Evolutionary conservation across 2,113 vertebrate species (phyloP).

Genomic region (Eptesicus fuscus): DNA sequence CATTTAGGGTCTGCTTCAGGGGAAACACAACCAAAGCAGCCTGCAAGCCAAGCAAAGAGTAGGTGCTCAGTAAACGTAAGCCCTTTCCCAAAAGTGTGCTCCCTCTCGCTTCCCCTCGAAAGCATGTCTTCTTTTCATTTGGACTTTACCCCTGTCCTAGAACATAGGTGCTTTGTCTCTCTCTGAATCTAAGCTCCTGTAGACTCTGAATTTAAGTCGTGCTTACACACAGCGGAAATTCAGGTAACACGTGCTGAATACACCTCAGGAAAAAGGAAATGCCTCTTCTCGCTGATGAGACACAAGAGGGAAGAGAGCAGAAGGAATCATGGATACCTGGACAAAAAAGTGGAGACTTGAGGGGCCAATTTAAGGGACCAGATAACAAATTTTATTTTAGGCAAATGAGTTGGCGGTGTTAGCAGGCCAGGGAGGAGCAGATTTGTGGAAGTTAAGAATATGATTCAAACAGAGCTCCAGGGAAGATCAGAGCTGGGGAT

Average conservation of each 20-base stretch:
- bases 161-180: background rate
- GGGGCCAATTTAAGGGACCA: background rate
- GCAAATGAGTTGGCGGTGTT: background rate
- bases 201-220: background rate
- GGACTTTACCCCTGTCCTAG: background rate
- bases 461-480: background rate
- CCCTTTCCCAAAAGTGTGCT: background rate
- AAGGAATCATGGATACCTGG: background rate
- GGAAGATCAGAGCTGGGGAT: background rate
- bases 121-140: background rate
- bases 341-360: background rate
- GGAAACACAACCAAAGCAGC: background rate
- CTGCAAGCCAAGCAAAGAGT: background rate
- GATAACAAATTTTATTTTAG: background rate
- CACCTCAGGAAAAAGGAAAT: background rate
- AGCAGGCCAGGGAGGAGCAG: background rate
- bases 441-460: background rate
- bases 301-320: background rate
- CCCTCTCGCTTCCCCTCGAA: background rate
- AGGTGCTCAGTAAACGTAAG: background rate
- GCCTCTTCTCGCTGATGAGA: background rate
- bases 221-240: background rate
- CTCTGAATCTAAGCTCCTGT: background rate
- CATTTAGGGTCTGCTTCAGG: background rate
- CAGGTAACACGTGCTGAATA: background rate